These are phyloP conservation scores for Barypeithes pellucidus DNA, from an alignment of 2,888 invertebrate genomes.

Conservation along the genomic window DNA sequence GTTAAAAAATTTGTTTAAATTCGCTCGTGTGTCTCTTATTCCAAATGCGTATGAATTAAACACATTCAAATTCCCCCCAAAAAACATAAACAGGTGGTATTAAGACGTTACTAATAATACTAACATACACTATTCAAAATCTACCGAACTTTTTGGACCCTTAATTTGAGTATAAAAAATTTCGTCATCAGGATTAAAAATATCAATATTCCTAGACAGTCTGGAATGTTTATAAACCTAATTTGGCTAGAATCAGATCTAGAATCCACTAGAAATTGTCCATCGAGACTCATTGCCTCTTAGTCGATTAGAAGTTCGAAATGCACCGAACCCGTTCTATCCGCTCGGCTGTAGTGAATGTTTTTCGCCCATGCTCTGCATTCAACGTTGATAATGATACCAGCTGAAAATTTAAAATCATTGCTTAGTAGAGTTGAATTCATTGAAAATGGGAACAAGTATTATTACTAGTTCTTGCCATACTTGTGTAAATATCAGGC, in stretches of 20 bases:
- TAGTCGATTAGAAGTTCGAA: constrained; percentile 78
- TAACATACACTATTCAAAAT: no score
- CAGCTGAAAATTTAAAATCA: constrained; percentile 69
- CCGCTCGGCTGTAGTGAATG: constrained; percentile 79
- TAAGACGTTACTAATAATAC: no score
- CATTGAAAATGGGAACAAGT: no score
- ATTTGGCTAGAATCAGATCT: constrained; percentile 13
- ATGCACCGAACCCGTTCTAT: constrained; percentile 78
- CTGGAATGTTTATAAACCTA: constrained; percentile 14
- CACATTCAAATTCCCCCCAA: no score
- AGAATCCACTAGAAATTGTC: constrained; percentile 10
- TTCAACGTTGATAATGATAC: constrained; percentile 82
- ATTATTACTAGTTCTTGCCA: no score
- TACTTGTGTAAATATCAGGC: no score
- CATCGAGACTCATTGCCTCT: constrained; percentile 61
- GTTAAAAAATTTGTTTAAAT: no score
- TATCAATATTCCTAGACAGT: constrained; percentile 13
- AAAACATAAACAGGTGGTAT: no score
- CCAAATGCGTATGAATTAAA: no score
- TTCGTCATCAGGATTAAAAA: neutral
- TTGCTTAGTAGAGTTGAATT: no score
- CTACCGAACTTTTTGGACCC: no score
- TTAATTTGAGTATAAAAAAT: neutral
- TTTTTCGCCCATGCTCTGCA: constrained; percentile 94
- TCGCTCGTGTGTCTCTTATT: no score